A percentile compares a stretch with the other conserved stretches of the same genome.
Evolutionary conservation across 1,140 invertebrate species (phyloP).

Genomic region (Nomia melanderi): DNA sequence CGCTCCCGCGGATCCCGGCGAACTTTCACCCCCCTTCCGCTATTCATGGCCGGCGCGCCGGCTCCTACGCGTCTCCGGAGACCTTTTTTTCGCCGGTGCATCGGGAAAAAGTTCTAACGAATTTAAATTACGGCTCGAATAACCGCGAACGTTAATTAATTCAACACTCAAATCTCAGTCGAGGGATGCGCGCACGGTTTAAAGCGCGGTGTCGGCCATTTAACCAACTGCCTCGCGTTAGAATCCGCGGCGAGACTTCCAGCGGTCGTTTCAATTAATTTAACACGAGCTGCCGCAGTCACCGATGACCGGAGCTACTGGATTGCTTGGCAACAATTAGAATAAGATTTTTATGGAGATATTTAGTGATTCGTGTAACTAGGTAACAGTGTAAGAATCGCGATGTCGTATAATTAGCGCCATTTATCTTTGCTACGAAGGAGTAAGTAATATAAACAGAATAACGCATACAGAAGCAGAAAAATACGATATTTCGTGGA

Average conservation of each 20-base stretch:
- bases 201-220: background rate
- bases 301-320: too few relatives aligned
- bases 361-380: too few relatives aligned
- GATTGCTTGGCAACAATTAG: too few relatives aligned
- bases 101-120: slow-evolving; percentile 41
- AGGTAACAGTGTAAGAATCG: too few relatives aligned
- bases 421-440: too few relatives aligned
- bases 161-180: slow-evolving; percentile 21
- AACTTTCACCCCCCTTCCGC: slow-evolving; percentile 58
- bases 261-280: background rate
- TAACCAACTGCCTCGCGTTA: background rate
- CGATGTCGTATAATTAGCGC: too few relatives aligned
- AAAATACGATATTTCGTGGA: too few relatives aligned
- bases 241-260: background rate
- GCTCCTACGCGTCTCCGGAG: too few relatives aligned
- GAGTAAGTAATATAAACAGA: too few relatives aligned
- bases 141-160: slow-evolving; percentile 49
- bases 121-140: slow-evolving; percentile 54
- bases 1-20: slow-evolving; percentile 65
- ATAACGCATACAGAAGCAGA: too few relatives aligned
- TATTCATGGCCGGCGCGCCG: too few relatives aligned
- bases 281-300: background rate
- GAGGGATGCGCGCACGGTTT: background rate
- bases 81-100: slow-evolving; percentile 35
- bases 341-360: too few relatives aligned